Base-by-base conservation (phyloP, 1,140 invertebrate genomes). In the Leptinotarsa defecta region DNA sequence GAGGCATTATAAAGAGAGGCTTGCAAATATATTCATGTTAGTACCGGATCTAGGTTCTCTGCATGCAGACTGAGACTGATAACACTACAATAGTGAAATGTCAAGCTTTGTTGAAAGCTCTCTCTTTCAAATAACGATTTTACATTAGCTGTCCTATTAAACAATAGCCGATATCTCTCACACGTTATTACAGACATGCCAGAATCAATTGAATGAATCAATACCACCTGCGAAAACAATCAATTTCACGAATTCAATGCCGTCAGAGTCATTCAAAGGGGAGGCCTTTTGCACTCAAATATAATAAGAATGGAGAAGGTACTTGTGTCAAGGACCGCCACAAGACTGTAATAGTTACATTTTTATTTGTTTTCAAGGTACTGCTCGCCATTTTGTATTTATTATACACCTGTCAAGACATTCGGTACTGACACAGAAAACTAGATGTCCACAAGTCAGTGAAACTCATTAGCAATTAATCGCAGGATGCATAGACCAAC, bases 341-440 rank as follows among this genome's bases (percentile, higher is more conserved):
- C 2, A 43, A 43, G 34, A 43, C 34, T 43, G 8, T 11, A 43
- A 43, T n/a, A 57, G 2, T 3, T 57, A 17, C 52, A 57, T 8
- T 19, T 57, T 57, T 57, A 57, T 57, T 57, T 57, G n/a, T 19
- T 57, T 57, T 57, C 13, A 68, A 68, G 43, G 67, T 68, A 68
- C 43, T 43, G 24, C 67, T 68, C 67, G 67, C 67, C 67, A 68
- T 68, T 68, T 68, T 68, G 67, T 68, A 57, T 57, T 68, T 68
- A 68, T 43, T 43, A 19, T 68, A 68, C 67, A 68, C 67, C 67
- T 68, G 67, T 43, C 67, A 43, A 48, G 15, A 57, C n/a, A 13
- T 57, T 57, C 52, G 52, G 52, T 57, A 57, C 52, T 19, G n/a
- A 17, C 15, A 57, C 52, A 57, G 63, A 20, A 64, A 24, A 22